Percentiles rank a stretch among this genome's conserved stretches.
Conservation (phyloP, 1,140 invertebrate genomes). For the Drosophila littoralis region DNA sequence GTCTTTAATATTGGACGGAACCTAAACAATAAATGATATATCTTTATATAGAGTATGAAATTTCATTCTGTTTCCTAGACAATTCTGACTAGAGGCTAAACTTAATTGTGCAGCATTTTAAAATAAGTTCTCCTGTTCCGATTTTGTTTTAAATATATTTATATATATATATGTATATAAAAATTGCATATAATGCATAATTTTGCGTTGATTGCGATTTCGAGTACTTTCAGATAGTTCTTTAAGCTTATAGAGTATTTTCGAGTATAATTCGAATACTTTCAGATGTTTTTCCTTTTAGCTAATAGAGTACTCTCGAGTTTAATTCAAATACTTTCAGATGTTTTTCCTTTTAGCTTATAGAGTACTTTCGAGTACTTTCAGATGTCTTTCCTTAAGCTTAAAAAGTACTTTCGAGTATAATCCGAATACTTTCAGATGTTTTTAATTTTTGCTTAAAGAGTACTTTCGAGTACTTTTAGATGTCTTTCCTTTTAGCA, state of each 20-base stretch:
- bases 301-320: no score
- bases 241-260: no score
- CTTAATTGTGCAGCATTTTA: conserved; percentile 34
- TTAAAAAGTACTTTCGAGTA: no score
- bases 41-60: conserved; percentile 22
- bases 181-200: conserved; percentile 9
- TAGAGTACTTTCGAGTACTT: no score
- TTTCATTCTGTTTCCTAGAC: conserved; percentile 13
- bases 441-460: no score
- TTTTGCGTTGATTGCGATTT: conserved; percentile 44
- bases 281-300: no score
- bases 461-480: not conserved
- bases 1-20: conserved; percentile 62
- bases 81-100: conserved; percentile 40
- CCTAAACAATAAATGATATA: conserved; percentile 55
- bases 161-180: conserved; percentile 1
- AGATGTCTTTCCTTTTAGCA: no score
- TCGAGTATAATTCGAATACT: not conserved
- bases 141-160: conserved; percentile 11
- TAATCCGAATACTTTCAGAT: no score
- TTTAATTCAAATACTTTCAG: no score
- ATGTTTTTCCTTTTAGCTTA: no score
- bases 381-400: no score
- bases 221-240: not conserved
- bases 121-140: conserved; percentile 8